Evolutionary conservation across 2,888 invertebrate genomes (phyloP), one percentile per base, ranked within the genome.

Genomic region (Lithophane socia): DNA sequence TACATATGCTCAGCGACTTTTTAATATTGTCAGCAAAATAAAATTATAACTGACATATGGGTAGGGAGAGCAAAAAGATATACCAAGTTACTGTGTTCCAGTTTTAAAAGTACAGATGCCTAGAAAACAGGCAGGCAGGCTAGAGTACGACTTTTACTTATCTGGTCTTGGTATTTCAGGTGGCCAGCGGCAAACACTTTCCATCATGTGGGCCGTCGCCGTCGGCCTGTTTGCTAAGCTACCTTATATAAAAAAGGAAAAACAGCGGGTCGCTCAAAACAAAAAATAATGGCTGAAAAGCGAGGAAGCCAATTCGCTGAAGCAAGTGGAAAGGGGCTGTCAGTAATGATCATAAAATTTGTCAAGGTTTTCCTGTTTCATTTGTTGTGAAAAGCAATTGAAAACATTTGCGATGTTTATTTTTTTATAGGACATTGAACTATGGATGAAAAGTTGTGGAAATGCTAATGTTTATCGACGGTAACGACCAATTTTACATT

Each of bases 301-400:
- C 56, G 21, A 52, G 10, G 21, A 77, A 56, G 67, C 24, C 44
- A 78, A 71, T 80, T 84, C 56, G 29, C 80, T 68, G 49, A 37
- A 79, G 37, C 54, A 44, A 77, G 56, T 71, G 47, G 44, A 66
- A 83, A 68, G 58, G 58, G 75, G 37, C 61, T 54, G 82, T 47
- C 75, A 61, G 69, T 81, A 75, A 82, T 75, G 65, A 74, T 63
- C 61, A 70, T 75, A 71, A 73, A 80, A 81, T 85, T 67, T 54
- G 58, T 67, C 47, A 66, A 74, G 67, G 63, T 47, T 85, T 82
- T 85, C 85, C 81, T 70, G 66, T 78, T 78, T 60, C 12, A 63
- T 67, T 72, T 71, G 63, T 66, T 61, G 44, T 60, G 47, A 58
- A 85, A 70, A 76, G 60, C 29, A 82, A 52, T 65, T 76, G 29